Evolutionary conservation across 2,888 invertebrate genomes (phyloP).

Genomic region (Chymomyza procnemis): DNA sequence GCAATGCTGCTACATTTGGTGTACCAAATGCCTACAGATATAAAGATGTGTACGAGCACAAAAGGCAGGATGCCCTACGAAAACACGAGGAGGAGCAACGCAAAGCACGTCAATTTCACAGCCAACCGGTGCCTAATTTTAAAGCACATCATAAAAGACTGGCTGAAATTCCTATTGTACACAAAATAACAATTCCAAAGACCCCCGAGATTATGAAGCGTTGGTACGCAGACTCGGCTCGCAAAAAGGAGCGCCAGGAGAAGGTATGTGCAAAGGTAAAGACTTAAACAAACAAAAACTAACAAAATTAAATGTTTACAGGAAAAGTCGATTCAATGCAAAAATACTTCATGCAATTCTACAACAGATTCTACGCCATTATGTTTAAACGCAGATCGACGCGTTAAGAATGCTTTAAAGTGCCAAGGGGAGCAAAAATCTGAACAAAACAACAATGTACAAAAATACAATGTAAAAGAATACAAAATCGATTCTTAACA

Average conservation of each 20-base stretch:
- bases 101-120: constrained; percentile 74
- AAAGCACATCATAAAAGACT: constrained; percentile 43
- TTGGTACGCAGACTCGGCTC: background rate
- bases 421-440: background rate
- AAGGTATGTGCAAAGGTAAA: background rate
- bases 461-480: too few species aligned
- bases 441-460: background rate
- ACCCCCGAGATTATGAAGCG: constrained; percentile 54
- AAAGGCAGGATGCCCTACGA: constrained; percentile 54
- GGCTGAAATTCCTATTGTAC: constrained; percentile 35
- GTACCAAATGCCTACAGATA: constrained; percentile 68
- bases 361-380: too few species aligned
- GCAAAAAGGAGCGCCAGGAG: background rate
- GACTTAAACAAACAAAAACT: background rate
- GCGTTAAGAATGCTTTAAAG: background rate
- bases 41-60: constrained; percentile 69
- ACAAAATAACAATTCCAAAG: constrained; percentile 61
- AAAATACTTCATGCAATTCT: too few species aligned
- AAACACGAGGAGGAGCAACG: constrained; percentile 68
- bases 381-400: background rate
- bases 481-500: too few species aligned
- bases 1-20: constrained; percentile 5
- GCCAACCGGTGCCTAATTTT: constrained; percentile 75
- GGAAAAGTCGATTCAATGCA: too few species aligned
- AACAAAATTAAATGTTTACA: background rate